phyloP scores from a whole-genome alignment of 1,140 invertebrate genomes.

The Scaptomyza graminum region DNA sequence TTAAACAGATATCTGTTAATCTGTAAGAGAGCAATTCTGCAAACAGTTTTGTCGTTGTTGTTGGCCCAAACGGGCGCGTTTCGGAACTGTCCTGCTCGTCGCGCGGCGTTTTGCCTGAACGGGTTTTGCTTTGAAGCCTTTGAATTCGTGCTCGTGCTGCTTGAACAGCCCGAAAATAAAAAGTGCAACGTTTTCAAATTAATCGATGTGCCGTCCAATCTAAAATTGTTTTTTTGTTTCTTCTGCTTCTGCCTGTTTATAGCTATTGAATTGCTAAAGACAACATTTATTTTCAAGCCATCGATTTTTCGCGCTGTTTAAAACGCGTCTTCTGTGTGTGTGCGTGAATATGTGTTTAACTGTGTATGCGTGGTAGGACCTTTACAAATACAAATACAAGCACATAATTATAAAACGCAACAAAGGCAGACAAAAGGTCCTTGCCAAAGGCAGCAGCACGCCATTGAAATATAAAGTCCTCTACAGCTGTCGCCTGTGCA shows the following conservation, averaged over 20 bases:
- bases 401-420: constrained; percentile 13
- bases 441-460: constrained; percentile 4
- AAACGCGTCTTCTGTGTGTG: constrained; percentile 37
- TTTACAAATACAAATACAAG: constrained; percentile 28
- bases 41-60: constrained; percentile 37
- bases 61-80: constrained; percentile 35
- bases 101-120: constrained; percentile 32
- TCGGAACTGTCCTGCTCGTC: constrained; percentile 13
- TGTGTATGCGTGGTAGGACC: constrained; percentile 44
- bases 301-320: constrained; percentile 55
- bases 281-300: constrained; percentile 43
- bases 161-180: constrained; percentile 19
- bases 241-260: constrained; percentile 12
- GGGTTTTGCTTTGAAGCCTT: constrained; percentile 43
- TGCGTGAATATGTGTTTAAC: constrained; percentile 16
- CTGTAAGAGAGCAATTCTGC: neutral
- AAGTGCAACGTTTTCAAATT: constrained; percentile 46
- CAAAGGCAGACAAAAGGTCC: constrained; percentile 32
- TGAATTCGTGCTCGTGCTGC: constrained; percentile 22
- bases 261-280: constrained; percentile 24
- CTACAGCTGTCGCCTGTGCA: constrained; percentile 51
- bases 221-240: constrained; percentile 24
- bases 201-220: constrained; percentile 49
- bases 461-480: constrained; percentile 27
- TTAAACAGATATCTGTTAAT: neutral